Evolutionary conservation across 2,888 invertebrate species (phyloP).

Genomic region (Trichogramma evanescens): DNA sequence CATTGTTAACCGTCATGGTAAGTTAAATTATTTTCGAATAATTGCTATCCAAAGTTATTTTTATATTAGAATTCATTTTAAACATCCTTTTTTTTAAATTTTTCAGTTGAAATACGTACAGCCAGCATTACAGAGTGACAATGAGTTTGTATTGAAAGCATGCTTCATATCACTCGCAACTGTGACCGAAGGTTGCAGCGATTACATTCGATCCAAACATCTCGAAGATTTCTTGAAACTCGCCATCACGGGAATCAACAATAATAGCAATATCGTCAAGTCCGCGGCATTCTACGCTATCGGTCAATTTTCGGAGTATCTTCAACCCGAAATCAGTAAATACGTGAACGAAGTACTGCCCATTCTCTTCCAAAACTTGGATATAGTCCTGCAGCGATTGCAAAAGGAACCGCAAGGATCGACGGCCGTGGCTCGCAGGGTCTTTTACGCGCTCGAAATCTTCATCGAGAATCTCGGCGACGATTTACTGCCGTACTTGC

Average conservation of each 20-base stretch:
- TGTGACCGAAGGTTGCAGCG: slow-evolving; percentile 71
- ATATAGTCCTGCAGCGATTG: slow-evolving; percentile 52
- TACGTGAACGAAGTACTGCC: slow-evolving; percentile 67
- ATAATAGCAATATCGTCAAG: slow-evolving; percentile 58
- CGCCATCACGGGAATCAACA: slow-evolving; percentile 64
- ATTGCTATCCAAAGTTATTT: background rate
- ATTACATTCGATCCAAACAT: slow-evolving; percentile 65
- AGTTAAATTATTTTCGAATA: slow-evolving; percentile 21
- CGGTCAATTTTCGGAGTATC: slow-evolving; percentile 73
- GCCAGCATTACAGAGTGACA: slow-evolving; percentile 56
- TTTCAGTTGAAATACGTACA: slow-evolving; percentile 55
- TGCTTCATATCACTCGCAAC: slow-evolving; percentile 69
- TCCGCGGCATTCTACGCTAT: slow-evolving; percentile 73
- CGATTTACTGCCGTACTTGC: slow-evolving; percentile 65
- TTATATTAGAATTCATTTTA: background rate
- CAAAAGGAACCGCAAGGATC: slow-evolving; percentile 58
- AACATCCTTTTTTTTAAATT: background rate
- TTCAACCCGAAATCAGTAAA: slow-evolving; percentile 71
- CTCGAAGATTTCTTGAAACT: slow-evolving; percentile 62
- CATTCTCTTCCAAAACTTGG: slow-evolving; percentile 63
- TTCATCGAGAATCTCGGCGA: slow-evolving; percentile 73
- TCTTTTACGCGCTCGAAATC: slow-evolving; percentile 74
- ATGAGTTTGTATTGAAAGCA: slow-evolving; percentile 62
- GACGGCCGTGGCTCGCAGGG: slow-evolving; percentile 51
- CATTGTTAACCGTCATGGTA: slow-evolving; percentile 65